phyloP scores from a whole-genome alignment of 35 echinoderm and acorn worm species.

The Nesometra sesokonis region DNA sequence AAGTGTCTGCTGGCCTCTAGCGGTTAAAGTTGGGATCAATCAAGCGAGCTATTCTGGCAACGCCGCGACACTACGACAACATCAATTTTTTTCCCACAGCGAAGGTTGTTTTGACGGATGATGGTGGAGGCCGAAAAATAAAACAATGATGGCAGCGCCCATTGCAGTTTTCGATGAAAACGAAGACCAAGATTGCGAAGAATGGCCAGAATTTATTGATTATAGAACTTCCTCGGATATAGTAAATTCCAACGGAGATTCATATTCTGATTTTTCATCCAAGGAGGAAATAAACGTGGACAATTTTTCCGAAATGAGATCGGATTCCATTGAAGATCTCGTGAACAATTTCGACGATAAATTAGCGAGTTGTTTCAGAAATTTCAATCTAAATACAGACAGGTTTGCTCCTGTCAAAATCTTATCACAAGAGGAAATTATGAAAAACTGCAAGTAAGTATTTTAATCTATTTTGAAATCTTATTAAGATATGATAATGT shows the following conservation, averaged over 20 bases:
- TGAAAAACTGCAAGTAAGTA: slow-evolving; percentile 99
- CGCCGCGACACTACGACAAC: no score
- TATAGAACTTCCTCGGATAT: slow-evolving; percentile 86
- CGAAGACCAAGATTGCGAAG: slow-evolving; percentile 69
- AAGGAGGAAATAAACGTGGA: slow-evolving; percentile 95
- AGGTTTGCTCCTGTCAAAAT: slow-evolving; percentile 93
- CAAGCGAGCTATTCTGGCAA: no score
- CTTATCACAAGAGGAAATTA: slow-evolving; percentile 92
- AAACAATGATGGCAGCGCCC: slow-evolving; percentile 84
- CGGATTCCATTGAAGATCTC: slow-evolving; percentile 84
- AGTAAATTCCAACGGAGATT: slow-evolving; percentile 83
- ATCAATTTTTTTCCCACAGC: no score
- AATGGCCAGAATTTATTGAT: slow-evolving; percentile 99
- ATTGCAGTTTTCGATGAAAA: slow-evolving; percentile 91
- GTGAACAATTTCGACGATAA: slow-evolving; percentile 99
- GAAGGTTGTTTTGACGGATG: neutral
- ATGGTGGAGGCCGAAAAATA: neutral
- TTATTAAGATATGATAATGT: no score
- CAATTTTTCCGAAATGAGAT: slow-evolving; percentile 96
- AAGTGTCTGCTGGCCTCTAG: no score
- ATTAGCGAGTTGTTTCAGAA: slow-evolving; percentile 91
- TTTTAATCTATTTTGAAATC: neutral
- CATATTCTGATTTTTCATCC: slow-evolving; percentile 65
- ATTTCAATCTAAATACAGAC: slow-evolving; percentile 92
- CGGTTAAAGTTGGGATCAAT: no score